Base-by-base conservation (phyloP, 2,113 vertebrate genomes). In the Oreocharis arfaki region DNA sequence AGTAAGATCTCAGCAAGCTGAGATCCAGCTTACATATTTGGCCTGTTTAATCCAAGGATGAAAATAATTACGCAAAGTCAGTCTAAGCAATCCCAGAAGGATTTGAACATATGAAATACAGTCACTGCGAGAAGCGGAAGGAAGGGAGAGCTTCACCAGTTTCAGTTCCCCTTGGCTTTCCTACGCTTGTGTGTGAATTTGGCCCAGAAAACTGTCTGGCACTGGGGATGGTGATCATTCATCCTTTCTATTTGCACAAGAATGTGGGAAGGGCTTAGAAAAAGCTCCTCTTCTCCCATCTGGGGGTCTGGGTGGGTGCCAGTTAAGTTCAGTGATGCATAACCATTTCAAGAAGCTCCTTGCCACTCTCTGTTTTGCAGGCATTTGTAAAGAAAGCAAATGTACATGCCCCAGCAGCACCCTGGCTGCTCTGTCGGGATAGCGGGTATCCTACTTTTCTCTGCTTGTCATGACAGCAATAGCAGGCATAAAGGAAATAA, bases 191-290 rank as follows among this genome's bases (percentile, higher is more conserved):
- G 82, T 89, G 65, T 94, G 90, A 94, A 79, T 93, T 93, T 96
- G 96, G 86, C 92, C 92, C 95, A 95, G 90, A 81, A 95, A 96
- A 84, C 37, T 90, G 77, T 96, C 90, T 96, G 93, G 93, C 93
- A 76, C 46, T 68, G 41, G 53, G 37, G 32, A 78, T 65, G 50
- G 92, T 79, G 86, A 96, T 96, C 94, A 96, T 84, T 96, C 95
- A 95, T 94, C 83, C 88, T 76, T 95, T 78, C 73, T 93, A 94
- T 95, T 96, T 95, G 83, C 88, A 94, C 73, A 96, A 86, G 92
- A 97, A 96, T 96, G 92, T 92, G 92, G 84, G 95, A 95, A 90
- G 69, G 86, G 94, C 92, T 92, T 93, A 84, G 73, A 42, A 84
- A 96, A 94, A 94, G 23, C 53, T 92, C 49, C 47, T 93, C 65